phyloP scores from a whole-genome alignment of 2,113 vertebrate genomes.

The Myiozetetes cayanensis region DNA sequence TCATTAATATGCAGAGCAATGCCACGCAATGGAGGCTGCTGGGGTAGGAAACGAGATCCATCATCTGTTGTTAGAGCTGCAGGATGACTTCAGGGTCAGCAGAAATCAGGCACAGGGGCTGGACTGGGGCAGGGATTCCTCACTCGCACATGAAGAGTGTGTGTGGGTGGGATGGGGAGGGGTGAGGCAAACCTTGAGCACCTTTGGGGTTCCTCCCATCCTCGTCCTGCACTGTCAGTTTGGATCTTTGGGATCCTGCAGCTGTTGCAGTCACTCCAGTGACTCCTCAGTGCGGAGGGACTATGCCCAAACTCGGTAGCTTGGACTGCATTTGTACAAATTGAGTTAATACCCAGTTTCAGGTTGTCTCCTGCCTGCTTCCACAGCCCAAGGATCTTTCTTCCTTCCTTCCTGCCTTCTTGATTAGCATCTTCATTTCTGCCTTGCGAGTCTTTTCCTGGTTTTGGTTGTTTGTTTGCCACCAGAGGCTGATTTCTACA shows the following conservation, averaged over 20 bases:
- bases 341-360: not conserved
- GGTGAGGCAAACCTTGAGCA: not conserved
- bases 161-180: not conserved
- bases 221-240: accelerated
- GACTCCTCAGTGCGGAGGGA: not conserved
- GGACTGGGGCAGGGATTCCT: not conserved
- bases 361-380: not conserved
- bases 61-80: not conserved
- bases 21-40: not conserved
- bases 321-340: not conserved
- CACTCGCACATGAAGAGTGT: not conserved
- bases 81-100: not conserved
- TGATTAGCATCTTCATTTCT: not conserved
- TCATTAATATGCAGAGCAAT: constrained; percentile 1
- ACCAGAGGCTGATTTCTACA: not conserved
- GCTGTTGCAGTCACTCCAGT: not conserved
- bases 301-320: not conserved
- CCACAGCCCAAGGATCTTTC: not conserved
- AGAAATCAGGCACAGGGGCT: not conserved
- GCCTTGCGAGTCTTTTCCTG: not conserved
- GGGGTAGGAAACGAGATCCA: not conserved
- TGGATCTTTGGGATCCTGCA: not conserved
- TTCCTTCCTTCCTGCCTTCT: not conserved
- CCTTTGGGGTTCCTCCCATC: not conserved
- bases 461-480: not conserved